These are phyloP conservation scores for Sebastes hubbsi DNA, from an alignment of 2,797 vertebrate genomes.

Conservation along the genomic window DNA sequence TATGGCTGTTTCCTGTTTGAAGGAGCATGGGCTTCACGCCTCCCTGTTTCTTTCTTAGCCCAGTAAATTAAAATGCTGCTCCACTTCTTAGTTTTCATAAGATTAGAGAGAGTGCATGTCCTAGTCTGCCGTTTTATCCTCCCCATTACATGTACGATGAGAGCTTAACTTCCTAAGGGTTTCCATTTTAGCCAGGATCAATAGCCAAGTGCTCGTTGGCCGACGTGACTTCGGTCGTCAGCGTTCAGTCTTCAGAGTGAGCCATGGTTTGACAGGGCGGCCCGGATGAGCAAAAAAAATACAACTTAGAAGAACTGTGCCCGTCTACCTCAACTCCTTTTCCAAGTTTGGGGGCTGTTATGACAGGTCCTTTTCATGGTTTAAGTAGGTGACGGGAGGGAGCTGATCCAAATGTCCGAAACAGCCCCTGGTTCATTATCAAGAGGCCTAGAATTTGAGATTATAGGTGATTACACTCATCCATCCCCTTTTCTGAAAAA, in stretches of 20 bases:
- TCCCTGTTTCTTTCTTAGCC: slow-evolving; percentile 45
- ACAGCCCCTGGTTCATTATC: slow-evolving; percentile 78
- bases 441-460: slow-evolving; percentile 85
- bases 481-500: slow-evolving; percentile 77
- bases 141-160: slow-evolving; percentile 68
- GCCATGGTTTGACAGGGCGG: slow-evolving; percentile 13
- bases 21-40: slow-evolving; percentile 1
- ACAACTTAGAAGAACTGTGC: slow-evolving; percentile 14
- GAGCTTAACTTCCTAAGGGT: slow-evolving; percentile 73
- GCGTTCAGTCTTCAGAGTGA: slow-evolving; percentile 41
- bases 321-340: slow-evolving; percentile 31
- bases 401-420: slow-evolving; percentile 66
- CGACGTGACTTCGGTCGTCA: slow-evolving; percentile 58
- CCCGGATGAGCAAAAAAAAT: slow-evolving; percentile 50
- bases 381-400: slow-evolving; percentile 70
- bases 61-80: slow-evolving; percentile 71
- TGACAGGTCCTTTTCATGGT: slow-evolving; percentile 56
- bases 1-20: neutral
- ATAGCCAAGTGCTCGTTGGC: slow-evolving; percentile 65
- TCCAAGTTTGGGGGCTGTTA: slow-evolving; percentile 49
- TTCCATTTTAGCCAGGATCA: slow-evolving; percentile 78
- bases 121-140: slow-evolving; percentile 64
- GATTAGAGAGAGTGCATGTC: slow-evolving; percentile 76
- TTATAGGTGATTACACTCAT: slow-evolving; percentile 85
- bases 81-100: slow-evolving; percentile 72